These are phyloP conservation scores for Phoxinus dragarum DNA, from an alignment of 2,797 vertebrate genomes.

Conservation along the genomic window DNA sequence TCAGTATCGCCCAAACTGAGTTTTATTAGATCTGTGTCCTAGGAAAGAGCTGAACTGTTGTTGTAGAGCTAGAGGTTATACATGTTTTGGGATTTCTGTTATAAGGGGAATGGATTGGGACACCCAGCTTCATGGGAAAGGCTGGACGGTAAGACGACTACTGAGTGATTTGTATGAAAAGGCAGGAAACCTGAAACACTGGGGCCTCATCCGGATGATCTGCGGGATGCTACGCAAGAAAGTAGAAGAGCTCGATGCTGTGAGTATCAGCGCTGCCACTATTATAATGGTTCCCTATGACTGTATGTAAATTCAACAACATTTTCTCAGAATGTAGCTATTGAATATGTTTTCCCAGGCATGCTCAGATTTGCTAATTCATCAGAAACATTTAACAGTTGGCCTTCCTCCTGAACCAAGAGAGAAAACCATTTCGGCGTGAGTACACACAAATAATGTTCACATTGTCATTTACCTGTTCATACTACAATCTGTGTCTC, in stretches of 20 bases:
- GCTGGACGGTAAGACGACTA: slow-evolving; percentile 82
- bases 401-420: slow-evolving; percentile 90
- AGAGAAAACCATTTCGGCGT: slow-evolving; percentile 93
- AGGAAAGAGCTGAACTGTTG: not conserved
- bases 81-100: not conserved
- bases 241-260: slow-evolving; percentile 95
- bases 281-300: not conserved
- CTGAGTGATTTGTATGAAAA: slow-evolving; percentile 87
- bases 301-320: not conserved
- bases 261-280: slow-evolving; percentile 52
- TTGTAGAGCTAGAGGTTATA: not conserved
- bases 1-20: slow-evolving; percentile 64
- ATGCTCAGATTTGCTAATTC: slow-evolving; percentile 81
- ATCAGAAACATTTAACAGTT: slow-evolving; percentile 84
- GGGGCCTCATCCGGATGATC: slow-evolving; percentile 93
- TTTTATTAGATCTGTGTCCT: not conserved
- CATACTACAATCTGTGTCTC: slow-evolving; percentile 29
- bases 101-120: slow-evolving; percentile 93
- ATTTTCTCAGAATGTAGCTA: not conserved
- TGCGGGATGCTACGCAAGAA: slow-evolving; percentile 94
- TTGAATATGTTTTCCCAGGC: slow-evolving; percentile 67
- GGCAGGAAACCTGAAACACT: slow-evolving; percentile 84
- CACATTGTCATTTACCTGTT: not conserved
- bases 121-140: slow-evolving; percentile 81
- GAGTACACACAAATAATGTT: slow-evolving; percentile 63